phyloP scores from a whole-genome alignment of 2,113 vertebrate genomes.

The Odontesthes bonariensis region DNA sequence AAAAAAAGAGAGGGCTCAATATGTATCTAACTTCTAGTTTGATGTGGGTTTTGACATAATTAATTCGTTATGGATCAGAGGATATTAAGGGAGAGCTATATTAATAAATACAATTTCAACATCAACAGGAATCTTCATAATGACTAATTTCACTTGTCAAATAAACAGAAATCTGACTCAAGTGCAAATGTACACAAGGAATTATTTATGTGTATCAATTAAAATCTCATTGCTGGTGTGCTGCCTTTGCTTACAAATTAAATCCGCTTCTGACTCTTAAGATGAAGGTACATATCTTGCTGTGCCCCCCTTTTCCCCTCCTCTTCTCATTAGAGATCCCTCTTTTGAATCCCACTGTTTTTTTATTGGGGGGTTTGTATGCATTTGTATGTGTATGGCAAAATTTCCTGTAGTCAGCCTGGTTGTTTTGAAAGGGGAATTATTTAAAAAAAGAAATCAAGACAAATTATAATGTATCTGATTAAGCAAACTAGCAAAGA shows the following conservation, averaged over 20 bases:
- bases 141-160: slow-evolving; percentile 86
- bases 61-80: slow-evolving; percentile 82
- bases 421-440: slow-evolving; percentile 79
- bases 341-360: slow-evolving; percentile 71
- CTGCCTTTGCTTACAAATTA: slow-evolving; percentile 92
- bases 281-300: slow-evolving; percentile 82
- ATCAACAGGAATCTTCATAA: slow-evolving; percentile 86
- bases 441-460: slow-evolving; percentile 68
- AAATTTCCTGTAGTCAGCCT: slow-evolving; percentile 55
- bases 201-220: slow-evolving; percentile 95
- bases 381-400: background rate
- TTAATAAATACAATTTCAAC: slow-evolving; percentile 85
- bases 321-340: slow-evolving; percentile 76
- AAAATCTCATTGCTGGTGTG: slow-evolving; percentile 91
- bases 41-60: slow-evolving; percentile 83
- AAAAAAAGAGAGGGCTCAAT: slow-evolving; percentile 48
- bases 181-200: slow-evolving; percentile 90
- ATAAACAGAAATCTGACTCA: slow-evolving; percentile 88
- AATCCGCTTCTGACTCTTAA: slow-evolving; percentile 79
- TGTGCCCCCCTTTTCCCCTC: slow-evolving; percentile 69
- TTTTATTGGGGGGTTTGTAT: slow-evolving; percentile 20
- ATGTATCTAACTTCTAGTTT: slow-evolving; percentile 69
- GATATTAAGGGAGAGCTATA: slow-evolving; percentile 77
- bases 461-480: slow-evolving; percentile 79
- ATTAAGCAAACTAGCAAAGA: slow-evolving; percentile 75